Percentiles rank a stretch among this genome's conserved stretches.
Conservation (phyloP, 2,113 vertebrate species). For the Forbesichthys agassizii region DNA sequence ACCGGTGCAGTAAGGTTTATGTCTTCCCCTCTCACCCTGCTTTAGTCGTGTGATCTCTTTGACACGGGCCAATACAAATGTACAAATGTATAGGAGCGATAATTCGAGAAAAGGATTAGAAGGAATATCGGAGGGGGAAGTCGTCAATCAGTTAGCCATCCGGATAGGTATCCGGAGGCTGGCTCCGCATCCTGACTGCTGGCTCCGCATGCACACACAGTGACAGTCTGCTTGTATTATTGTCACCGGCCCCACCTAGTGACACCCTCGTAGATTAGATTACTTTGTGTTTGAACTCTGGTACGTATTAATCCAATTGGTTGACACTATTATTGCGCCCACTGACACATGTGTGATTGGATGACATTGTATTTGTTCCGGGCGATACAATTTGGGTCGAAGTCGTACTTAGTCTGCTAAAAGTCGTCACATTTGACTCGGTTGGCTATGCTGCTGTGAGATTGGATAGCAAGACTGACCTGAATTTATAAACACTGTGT, state of each 20-base stretch:
- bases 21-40: slow-evolving; percentile 5
- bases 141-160: slow-evolving; percentile 13
- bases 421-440: slow-evolving; percentile 31
- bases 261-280: slow-evolving; percentile 49
- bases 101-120: slow-evolving; percentile 35
- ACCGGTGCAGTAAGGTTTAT: background rate
- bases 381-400: slow-evolving; percentile 26
- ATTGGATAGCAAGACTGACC: slow-evolving; percentile 5
- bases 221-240: slow-evolving; percentile 45
- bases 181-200: slow-evolving; percentile 13
- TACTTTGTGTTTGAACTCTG: slow-evolving; percentile 53
- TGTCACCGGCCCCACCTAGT: slow-evolving; percentile 20
- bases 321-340: slow-evolving; percentile 27
- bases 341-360: slow-evolving; percentile 40
- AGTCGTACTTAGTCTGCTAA: slow-evolving; percentile 26
- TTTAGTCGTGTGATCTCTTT: slow-evolving; percentile 3
- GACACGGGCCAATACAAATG: background rate
- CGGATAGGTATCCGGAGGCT: slow-evolving; percentile 31
- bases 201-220: slow-evolving; percentile 6
- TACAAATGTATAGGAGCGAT: background rate
- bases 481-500: slow-evolving; percentile 44
- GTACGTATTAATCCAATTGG: slow-evolving; percentile 42
- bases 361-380: slow-evolving; percentile 32
- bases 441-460: slow-evolving; percentile 36
- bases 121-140: slow-evolving; percentile 17